Evolutionary conservation across 2,888 invertebrate species (phyloP).

Genomic region (Choristoneura rosaceana): DNA sequence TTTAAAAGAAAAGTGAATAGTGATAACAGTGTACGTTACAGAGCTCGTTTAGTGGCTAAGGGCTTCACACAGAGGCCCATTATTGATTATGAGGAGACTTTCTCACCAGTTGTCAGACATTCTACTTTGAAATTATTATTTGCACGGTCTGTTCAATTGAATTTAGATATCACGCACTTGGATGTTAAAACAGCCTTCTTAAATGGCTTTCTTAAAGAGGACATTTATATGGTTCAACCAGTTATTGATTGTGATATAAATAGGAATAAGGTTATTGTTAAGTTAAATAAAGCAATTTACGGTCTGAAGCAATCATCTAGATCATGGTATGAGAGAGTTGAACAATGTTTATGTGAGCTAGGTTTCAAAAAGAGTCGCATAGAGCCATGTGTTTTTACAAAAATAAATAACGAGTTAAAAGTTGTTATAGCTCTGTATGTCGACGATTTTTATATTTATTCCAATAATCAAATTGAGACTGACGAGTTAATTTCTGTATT

Average conservation of each 20-base stretch:
- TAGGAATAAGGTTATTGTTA: neutral
- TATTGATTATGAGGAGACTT: neutral
- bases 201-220: neutral
- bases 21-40: neutral
- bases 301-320: neutral
- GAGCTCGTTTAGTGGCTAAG: neutral
- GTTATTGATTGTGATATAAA: neutral
- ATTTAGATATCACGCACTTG: neutral
- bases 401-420: neutral
- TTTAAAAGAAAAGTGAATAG: neutral
- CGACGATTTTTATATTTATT: constrained; percentile 2
- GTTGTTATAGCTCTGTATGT: neutral
- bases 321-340: neutral
- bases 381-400: constrained; percentile 3
- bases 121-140: neutral
- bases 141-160: neutral
- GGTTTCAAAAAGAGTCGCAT: neutral
- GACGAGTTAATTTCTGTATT: too few species aligned
- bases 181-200: constrained; percentile 2
- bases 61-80: neutral
- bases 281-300: neutral
- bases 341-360: neutral
- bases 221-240: constrained; percentile 9
- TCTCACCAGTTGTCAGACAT: neutral
- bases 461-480: neutral